A percentile compares a stretch with the other conserved stretches of the same genome.
phyloP scores from a whole-genome alignment of 1,140 invertebrate genomes.

The Conopomorpha cramerella region DNA sequence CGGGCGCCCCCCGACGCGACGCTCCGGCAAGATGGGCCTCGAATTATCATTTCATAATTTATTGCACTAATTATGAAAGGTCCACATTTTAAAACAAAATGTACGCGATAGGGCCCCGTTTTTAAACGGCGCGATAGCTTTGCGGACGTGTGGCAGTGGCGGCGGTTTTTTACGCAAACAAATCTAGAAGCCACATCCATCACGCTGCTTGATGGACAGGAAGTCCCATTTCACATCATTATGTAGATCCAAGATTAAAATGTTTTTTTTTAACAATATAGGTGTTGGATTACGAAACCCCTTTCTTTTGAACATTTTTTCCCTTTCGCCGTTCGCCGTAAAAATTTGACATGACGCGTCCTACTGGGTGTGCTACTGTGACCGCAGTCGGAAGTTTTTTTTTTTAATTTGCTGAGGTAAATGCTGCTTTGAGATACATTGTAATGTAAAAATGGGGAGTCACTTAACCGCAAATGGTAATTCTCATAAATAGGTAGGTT shows the following conservation, averaged over 20 bases:
- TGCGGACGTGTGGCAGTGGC: slow-evolving; percentile 44
- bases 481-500: no score
- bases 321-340: no score
- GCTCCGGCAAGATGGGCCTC: slow-evolving; percentile 49
- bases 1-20: slow-evolving; percentile 43
- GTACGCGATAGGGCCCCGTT: slow-evolving; percentile 35
- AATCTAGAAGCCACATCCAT: slow-evolving; percentile 55
- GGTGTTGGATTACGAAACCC: slow-evolving; percentile 20
- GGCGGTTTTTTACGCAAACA: slow-evolving; percentile 49
- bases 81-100: slow-evolving; percentile 50
- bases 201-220: slow-evolving; percentile 50
- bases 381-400: no score
- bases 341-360: no score
- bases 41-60: slow-evolving; percentile 59
- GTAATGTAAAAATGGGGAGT: no score
- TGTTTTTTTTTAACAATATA: slow-evolving; percentile 33
- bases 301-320: slow-evolving; percentile 22
- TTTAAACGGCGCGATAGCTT: slow-evolving; percentile 30
- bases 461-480: no score
- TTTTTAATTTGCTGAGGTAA: no score
- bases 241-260: slow-evolving; percentile 54
- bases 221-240: slow-evolving; percentile 46
- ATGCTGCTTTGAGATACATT: no score
- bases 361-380: no score
- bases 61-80: slow-evolving; percentile 57